Conservation (phyloP, 2,113 vertebrate genomes). For the Podocnemis expansa region DNA sequence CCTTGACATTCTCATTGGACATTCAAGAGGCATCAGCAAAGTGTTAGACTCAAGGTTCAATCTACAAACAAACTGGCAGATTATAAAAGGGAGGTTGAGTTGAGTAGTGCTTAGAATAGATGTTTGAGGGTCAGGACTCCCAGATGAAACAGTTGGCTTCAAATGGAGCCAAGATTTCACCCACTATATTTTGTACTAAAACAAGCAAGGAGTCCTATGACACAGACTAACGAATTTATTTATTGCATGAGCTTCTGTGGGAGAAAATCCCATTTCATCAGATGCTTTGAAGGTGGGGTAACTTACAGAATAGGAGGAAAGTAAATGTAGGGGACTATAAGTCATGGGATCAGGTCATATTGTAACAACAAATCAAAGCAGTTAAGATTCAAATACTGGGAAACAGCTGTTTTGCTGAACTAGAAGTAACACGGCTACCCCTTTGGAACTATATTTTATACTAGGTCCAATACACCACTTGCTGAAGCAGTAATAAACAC, state of each 20-base stretch:
- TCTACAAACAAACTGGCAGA: neutral
- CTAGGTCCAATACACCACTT: neutral
- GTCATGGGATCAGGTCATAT: too few species aligned
- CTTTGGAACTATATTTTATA: neutral
- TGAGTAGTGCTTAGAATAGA: neutral
- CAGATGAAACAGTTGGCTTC: neutral
- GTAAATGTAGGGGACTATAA: too few species aligned
- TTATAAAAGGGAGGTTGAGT: neutral
- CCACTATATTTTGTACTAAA: neutral
- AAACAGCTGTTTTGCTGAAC: too few species aligned
- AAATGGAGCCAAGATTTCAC: neutral
- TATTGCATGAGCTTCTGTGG: too few species aligned
- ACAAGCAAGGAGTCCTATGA: too few species aligned
- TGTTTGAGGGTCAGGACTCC: neutral
- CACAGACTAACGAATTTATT: too few species aligned
- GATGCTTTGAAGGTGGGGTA: too few species aligned
- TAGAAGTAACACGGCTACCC: too few species aligned
- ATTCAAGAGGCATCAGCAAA: neutral
- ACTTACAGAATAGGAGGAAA: too few species aligned
- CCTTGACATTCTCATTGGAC: neutral
- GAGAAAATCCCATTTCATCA: too few species aligned
- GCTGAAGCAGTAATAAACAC: neutral
- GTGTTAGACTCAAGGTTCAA: neutral
- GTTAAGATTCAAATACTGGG: too few species aligned
- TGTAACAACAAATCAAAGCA: too few species aligned